Evolutionary conservation across 2,888 invertebrate genomes (phyloP), one percentile per base, ranked within the genome.

Genomic region (Gnatocerus cornutus): DNA sequence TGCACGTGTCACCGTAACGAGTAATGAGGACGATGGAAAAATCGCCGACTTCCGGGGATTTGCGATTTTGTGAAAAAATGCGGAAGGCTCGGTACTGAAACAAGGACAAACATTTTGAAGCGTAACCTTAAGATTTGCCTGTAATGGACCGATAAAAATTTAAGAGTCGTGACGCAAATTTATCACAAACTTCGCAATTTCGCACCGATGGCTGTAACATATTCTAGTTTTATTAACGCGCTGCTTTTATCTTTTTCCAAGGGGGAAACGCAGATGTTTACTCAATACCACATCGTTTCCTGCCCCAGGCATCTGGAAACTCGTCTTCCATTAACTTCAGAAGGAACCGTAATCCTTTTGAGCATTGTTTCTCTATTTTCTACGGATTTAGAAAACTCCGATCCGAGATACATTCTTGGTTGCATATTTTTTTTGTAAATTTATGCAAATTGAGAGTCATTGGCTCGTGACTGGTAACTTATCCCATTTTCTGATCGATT

Each of bases 191-290:
- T 21, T 21, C 4, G 21, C 1, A 21, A 21, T 21, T n/a, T 21
- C 21, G 21, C 21, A 21, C 21, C 21, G 4, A 4, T 21, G 21
- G 4, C 21, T n/a, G n/a, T n/a, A n/a, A n/a, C n/a, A n/a, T n/a
- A n/a, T n/a, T 3, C 43, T 43, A 14, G 12, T 7, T 43, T 13
- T 43, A 10, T 48, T 27, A 48, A 6, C 5, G 48, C 16, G n/a
- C 33, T 53, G 5, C n/a, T 29, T 10, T 52, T 8, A 27, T 33
- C 33, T 33, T 6, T n/a, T 33, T 6, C 33, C 1, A n/a, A 56
- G 33, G 29, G 58, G 43, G 27, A 29, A 43, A 59, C 46, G 61
- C 61, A 61, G 50, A 61, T 61, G 61, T 61, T 37, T 50, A 39
- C 30, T 37, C 50, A 13, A 61, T 50, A 12, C 48, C 21, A 37